A percentile compares a stretch with the other conserved stretches of the same genome.
Evolutionary conservation across 2,888 invertebrate species (phyloP).

Genomic region (Eurytoma adleriae): DNA sequence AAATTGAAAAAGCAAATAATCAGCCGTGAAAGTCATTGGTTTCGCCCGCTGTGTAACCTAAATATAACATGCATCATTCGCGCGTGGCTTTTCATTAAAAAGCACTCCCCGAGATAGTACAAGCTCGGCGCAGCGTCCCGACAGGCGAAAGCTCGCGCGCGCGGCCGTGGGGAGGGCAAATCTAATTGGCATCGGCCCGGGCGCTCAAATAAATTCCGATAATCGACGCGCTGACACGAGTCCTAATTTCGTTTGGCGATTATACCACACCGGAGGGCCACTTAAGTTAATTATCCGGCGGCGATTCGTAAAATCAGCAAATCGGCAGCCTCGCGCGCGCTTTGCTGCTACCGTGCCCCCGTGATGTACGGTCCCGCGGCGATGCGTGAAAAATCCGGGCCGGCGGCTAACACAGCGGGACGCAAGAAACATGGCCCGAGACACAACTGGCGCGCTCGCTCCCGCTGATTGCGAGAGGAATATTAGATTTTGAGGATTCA

Average conservation of each 20-base stretch:
- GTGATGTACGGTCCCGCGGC: neutral
- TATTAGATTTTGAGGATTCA: no score
- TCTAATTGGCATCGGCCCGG: neutral
- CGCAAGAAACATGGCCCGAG: neutral
- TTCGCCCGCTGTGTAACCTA: conserved; percentile 4
- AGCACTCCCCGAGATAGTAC: conserved; percentile 49
- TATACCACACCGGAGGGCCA: conserved; percentile 28
- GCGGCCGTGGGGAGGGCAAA: no score
- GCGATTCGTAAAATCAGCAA: conserved; percentile 8
- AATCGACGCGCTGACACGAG: conserved; percentile 46
- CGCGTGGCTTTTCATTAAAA: conserved; percentile 47
- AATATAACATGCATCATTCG: conserved; percentile 41
- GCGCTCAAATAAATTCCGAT: conserved; percentile 51
- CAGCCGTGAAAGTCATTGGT: conserved; percentile 29
- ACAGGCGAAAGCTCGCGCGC: conserved; percentile 1
- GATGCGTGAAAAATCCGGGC: neutral
- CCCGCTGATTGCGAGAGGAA: conserved; percentile 62
- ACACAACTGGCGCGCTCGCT: conserved; percentile 56
- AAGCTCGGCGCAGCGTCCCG: conserved; percentile 2
- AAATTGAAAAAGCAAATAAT: conserved; percentile 55
- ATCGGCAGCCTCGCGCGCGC: neutral
- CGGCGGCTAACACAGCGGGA: no score
- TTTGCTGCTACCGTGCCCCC: neutral
- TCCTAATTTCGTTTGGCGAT: conserved; percentile 4
- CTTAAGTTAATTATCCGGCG: conserved; percentile 49